Base-by-base conservation (phyloP, 2,888 invertebrate genomes). In the Crocallis elinguaria region DNA sequence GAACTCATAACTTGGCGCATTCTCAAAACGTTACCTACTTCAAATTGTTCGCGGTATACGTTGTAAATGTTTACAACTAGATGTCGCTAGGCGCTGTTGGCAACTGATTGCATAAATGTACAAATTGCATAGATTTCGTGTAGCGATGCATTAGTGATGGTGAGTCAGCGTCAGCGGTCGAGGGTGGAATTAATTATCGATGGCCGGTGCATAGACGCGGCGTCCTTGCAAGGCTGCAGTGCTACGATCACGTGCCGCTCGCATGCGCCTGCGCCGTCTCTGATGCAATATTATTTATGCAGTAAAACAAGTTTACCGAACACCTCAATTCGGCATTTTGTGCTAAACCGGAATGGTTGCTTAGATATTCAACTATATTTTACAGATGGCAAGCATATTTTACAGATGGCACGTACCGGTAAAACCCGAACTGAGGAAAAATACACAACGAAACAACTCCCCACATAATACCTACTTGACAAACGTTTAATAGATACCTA, bases 171-270 rank as follows among this genome's bases (percentile, higher is more conserved):
- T 9, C 1, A 77, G 23, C n/a, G 29, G 35, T 71, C 72, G 74
- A 80, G 85, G 88, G 86, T 84, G 78, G 86, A 82, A 84, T 88
- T 89, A 88, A 89, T 89, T 88, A 88, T 79, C 77, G 48, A 43
- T 77, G 75, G 79, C 68, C 75, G 72, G 67, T 73, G 82, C 84
- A 84, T 84, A 89, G 88, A 86, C 89, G 80, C 75, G 71, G 80
- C 87, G 90, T 82, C 90, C 90, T 90, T 90, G 89, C 89, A 90
- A 90, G 90, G 90, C 79, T 88, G 82, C 77, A 73, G 76, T 68
- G 71, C 71, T 71, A 67, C 69, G 76, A 77, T 82, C 83, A 81
- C 84, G 82, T 86, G 84, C 70, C 66, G 45, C 57, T 64, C 67
- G 72, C 76, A 66, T 73, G 74, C 66, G 64, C 64, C n/a, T 50